Conservation (phyloP, 2,888 invertebrate genomes). For the Brenthis daphne region DNA sequence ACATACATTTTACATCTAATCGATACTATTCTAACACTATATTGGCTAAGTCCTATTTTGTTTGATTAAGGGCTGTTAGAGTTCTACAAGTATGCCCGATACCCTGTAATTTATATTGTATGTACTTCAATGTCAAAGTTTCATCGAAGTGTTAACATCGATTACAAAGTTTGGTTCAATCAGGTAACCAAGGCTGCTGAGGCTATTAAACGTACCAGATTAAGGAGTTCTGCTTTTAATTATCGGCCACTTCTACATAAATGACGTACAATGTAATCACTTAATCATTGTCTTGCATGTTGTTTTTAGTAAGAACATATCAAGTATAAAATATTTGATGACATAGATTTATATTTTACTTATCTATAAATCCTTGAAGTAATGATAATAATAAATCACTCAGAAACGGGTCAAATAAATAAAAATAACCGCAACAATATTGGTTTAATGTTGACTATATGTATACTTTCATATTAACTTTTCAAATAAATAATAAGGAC, state of each 20-base stretch:
- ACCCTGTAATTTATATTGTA: conserved; percentile 35
- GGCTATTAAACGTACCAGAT: conserved; percentile 45
- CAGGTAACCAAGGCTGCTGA: conserved; percentile 38
- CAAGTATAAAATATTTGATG: too few relatives aligned
- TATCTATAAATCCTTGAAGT: too few relatives aligned
- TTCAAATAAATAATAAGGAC: not conserved
- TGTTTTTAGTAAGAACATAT: not conserved
- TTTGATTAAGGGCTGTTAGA: conserved; percentile 13
- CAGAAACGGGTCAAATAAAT: too few relatives aligned
- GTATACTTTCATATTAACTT: too few relatives aligned
- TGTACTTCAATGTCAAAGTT: conserved; percentile 37
- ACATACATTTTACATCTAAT: not conserved
- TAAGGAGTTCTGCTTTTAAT: conserved; percentile 9
- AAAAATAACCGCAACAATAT: too few relatives aligned
- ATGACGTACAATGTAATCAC: not conserved
- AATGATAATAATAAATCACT: too few relatives aligned
- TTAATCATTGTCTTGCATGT: not conserved
- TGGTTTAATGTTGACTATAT: not conserved
- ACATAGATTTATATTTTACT: too few relatives aligned
- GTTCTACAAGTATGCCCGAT: conserved; percentile 11
- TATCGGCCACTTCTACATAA: conserved; percentile 1
- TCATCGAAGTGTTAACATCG: conserved; percentile 49
- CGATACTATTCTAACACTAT: not conserved
- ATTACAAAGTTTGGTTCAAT: conserved; percentile 48
- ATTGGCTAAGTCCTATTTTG: not conserved